These are phyloP conservation scores for Oxycera nigricornis DNA, from an alignment of 2,888 invertebrate species.

Conservation along the genomic window DNA sequence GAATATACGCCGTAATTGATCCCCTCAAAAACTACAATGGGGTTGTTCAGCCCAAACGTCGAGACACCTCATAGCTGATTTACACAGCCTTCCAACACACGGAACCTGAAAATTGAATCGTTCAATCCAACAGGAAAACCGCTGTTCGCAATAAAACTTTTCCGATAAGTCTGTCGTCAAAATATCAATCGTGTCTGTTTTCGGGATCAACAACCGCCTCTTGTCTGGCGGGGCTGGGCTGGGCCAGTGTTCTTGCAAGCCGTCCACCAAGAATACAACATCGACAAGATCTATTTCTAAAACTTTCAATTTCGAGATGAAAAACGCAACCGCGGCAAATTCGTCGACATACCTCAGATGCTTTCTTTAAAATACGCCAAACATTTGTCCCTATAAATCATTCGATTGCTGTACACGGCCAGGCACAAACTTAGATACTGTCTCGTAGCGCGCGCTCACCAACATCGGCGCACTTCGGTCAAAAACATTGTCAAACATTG, in stretches of 20 bases:
- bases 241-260: no score
- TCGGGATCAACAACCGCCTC: conserved; percentile 30
- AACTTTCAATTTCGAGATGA: conserved; percentile 43
- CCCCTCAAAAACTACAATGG: no score
- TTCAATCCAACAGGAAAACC: conserved; percentile 9
- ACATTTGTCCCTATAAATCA: conserved; percentile 51
- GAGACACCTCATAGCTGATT: no score
- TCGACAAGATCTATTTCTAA: conserved; percentile 27
- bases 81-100: no score
- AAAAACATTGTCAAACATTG: conserved; percentile 28
- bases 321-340: conserved; percentile 46
- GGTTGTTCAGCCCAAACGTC: no score
- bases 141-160: conserved; percentile 37
- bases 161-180: conserved; percentile 36
- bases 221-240: background rate
- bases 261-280: background rate
- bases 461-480: background rate
- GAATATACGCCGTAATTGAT: no score
- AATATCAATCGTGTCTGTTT: conserved; percentile 34
- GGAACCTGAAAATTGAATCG: conserved; percentile 7
- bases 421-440: background rate
- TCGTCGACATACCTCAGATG: conserved; percentile 47
- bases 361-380: conserved; percentile 49
- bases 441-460: background rate
- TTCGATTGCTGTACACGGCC: conserved; percentile 33